Conservation (phyloP, 2,888 invertebrate species). For the Limnephilus lunatus region DNA sequence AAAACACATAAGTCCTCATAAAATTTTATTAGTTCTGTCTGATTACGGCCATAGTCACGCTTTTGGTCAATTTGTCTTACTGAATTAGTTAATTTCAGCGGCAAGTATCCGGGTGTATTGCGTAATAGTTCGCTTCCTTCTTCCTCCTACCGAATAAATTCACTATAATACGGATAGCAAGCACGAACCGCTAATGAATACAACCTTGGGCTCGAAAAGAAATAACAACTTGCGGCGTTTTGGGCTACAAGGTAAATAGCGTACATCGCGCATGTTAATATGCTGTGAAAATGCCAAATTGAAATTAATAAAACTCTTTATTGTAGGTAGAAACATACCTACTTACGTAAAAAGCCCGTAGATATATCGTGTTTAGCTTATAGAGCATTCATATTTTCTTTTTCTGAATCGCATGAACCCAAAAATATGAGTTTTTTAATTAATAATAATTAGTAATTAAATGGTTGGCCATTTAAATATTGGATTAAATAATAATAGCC, state of each 20-base stretch:
- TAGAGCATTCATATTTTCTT: background rate
- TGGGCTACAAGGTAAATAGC: background rate
- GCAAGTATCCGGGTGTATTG: background rate
- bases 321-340: background rate
- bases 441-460: no score
- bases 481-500: no score
- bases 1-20: background rate
- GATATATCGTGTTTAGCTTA: background rate
- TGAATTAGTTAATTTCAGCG: constrained; percentile 2
- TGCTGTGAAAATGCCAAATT: background rate
- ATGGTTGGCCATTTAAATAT: no score
- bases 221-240: background rate
- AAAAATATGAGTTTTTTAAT: no score
- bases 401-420: background rate
- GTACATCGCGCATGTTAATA: background rate
- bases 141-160: background rate
- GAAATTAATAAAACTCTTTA: background rate
- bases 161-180: background rate
- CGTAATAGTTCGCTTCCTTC: constrained; percentile 28
- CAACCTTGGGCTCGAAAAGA: constrained; percentile 5
- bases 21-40: constrained; percentile 2
- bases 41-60: background rate
- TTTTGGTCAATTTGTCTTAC: background rate
- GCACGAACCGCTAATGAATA: background rate
- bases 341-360: background rate